Evolutionary conservation across 2,888 invertebrate genomes (phyloP), one percentile per base, ranked within the genome.

Genomic region (Eristalinus aeneus): DNA sequence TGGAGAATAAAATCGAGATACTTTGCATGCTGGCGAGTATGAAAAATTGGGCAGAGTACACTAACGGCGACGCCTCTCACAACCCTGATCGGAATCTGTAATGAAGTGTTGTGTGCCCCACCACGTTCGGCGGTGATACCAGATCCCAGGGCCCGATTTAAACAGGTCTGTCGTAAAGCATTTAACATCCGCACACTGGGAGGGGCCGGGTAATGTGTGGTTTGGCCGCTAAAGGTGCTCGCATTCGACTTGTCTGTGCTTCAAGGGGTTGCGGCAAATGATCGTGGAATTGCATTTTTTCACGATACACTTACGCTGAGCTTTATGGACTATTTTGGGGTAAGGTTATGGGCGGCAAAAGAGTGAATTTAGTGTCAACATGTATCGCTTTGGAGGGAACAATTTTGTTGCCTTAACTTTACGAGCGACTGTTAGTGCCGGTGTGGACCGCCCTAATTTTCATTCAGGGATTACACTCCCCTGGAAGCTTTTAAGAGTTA

Each of bases 51-150:
- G 22, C 4, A 22, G 53, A 76, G 32, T 32, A 20, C 31, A 63
- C 32, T 32, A 63, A 63, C 61, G 23, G 63, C 67, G 63, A 22
- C 71, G 27, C 71, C 61, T 10, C 36, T 36, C 65, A 22, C 69
- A 54, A 63, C 46, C 61, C 76, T 69, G 76, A 64, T 85, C 85
- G 32, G 85, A 85, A 85, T 85, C 76, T 56, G 60, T 85, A 81
- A 85, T 85, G 81, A 85, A 81, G 85, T 77, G 85, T 58, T 39
- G 64, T 69, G 56, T 23, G 16, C 16, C n/a, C n/a, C 9, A 20
- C 16, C 11, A 63, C 9, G 53, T 4, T 9, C 8, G 16, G 27
- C 6, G 23, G 6, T 32, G 54, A 20, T 31, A 58, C 34, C 34
- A 46, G 34, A 34, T 34, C 34, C 34, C 34, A 9, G 8, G 8